Evolutionary conservation across 2,113 vertebrate genomes (phyloP), one percentile per base, ranked within the genome.

Genomic region (Pelvicachromis taeniatus): DNA sequence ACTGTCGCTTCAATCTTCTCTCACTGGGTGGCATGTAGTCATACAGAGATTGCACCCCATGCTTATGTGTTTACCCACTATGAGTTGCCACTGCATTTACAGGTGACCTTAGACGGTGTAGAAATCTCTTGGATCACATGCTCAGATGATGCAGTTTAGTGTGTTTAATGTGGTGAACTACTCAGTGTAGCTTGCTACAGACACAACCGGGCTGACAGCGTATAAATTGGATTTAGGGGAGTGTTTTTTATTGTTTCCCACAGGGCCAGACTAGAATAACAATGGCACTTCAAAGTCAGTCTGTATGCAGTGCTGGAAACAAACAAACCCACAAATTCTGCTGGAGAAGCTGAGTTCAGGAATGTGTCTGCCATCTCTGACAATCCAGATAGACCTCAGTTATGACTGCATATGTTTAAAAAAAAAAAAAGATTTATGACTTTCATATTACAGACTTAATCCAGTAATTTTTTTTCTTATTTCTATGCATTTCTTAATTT

Each of bases 191-290:
- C 92, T 94, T 91, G 78, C 89, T 84, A 65, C 42, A 65, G 93
- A 94, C 90, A 90, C 91, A 89, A 89, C 90, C 85, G 82, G 83
- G 78, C 85, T 95, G 94, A 94, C 95, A 95, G 91, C 88, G 93
- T 95, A 92, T 95, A 94, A 95, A 96, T 95, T 95, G 92, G 89
- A 94, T 95, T 94, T 93, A 90, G 87, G 88, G 81, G 87, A 92
- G 88, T 89, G 86, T 93, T 93, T 95, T 91, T 94, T 93, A 91
- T 94, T 94, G 93, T 94, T 93, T 93, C 89, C 94, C 90, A 89
- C 84, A 81, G 90, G 82, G 89, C 84, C 80, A 61, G 87, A 91
- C 89, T 85, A 92, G 91, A 95, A 95, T 95, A 95, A 93, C 94
- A 95, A 95, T 93, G 85, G 83, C 89, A 92, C 94, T 91, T 94